Percentiles rank a stretch among this genome's conserved stretches.
These are phyloP conservation scores for Cavia aperea DNA, from an alignment of 2,113 vertebrate genomes.

Conservation along the genomic window DNA sequence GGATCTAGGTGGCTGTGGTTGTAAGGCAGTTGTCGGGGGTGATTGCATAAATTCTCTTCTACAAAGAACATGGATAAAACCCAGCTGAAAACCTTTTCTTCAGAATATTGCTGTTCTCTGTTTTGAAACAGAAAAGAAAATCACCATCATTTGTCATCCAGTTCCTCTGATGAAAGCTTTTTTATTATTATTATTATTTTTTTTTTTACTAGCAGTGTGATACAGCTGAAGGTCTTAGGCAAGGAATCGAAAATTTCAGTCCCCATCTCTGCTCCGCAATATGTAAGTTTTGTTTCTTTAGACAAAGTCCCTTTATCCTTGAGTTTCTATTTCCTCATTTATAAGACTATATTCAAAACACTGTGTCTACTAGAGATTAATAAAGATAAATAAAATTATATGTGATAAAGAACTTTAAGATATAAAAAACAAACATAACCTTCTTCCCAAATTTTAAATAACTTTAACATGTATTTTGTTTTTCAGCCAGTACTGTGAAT, in stretches of 20 bases:
- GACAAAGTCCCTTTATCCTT: background rate
- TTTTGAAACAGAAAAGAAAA: slow-evolving; percentile 31
- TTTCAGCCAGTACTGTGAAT: background rate
- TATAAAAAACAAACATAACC: background rate
- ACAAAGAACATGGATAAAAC: background rate
- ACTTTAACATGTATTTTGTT: background rate
- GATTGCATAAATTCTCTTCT: background rate
- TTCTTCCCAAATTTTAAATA: background rate
- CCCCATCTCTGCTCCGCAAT: background rate
- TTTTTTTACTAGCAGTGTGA: background rate
- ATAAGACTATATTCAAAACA: background rate
- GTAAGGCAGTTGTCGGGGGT: background rate
- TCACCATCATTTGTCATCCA: background rate
- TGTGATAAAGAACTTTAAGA: background rate
- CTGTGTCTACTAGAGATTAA: background rate
- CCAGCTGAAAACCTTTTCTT: slow-evolving; percentile 6
- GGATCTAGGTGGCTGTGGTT: background rate
- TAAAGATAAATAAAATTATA: background rate
- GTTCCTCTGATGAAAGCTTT: background rate
- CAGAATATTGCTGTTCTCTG: background rate
- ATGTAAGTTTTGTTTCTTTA: background rate
- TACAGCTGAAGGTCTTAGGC: background rate
- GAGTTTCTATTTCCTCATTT: background rate
- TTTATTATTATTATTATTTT: background rate
- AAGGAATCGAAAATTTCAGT: background rate